phyloP scores from a whole-genome alignment of 2,113 vertebrate species.

The Drymodes brunneopygia region DNA sequence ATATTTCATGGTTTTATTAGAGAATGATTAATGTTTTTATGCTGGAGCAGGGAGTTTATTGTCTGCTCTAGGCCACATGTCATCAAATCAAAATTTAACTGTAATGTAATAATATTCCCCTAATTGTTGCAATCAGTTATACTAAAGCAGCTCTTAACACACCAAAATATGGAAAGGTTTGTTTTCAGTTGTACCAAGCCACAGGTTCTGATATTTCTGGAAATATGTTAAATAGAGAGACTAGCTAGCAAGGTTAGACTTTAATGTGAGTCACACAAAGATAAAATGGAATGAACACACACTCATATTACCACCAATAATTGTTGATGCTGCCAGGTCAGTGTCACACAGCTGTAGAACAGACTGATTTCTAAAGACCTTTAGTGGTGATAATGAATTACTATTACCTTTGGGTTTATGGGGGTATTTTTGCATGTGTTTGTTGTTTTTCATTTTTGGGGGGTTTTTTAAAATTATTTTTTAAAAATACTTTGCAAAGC shows the following conservation, averaged over 20 bases:
- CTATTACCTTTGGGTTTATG: neutral
- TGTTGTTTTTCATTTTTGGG: neutral
- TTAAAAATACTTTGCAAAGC: neutral
- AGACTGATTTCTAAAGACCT: neutral
- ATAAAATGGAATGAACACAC: neutral
- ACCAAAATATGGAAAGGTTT: neutral
- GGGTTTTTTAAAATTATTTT: neutral
- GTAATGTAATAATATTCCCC: neutral
- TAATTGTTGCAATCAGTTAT: neutral
- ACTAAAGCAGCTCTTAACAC: neutral
- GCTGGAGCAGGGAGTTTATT: constrained; percentile 15
- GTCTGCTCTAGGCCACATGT: constrained; percentile 26
- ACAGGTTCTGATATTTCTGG: neutral
- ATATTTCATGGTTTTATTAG: constrained; percentile 35
- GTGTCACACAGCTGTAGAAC: neutral
- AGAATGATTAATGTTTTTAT: constrained; percentile 59
- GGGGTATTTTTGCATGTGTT: neutral
- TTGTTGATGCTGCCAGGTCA: neutral
- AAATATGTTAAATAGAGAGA: neutral
- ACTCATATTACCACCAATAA: neutral
- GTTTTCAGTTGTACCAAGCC: neutral
- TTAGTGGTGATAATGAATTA: neutral
- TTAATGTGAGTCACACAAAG: neutral
- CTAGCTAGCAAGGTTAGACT: neutral
- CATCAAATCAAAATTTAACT: constrained; percentile 15